These are phyloP conservation scores for Rhabdophis nuchalis DNA, from an alignment of 2,797 vertebrate species.

Conservation along the genomic window DNA sequence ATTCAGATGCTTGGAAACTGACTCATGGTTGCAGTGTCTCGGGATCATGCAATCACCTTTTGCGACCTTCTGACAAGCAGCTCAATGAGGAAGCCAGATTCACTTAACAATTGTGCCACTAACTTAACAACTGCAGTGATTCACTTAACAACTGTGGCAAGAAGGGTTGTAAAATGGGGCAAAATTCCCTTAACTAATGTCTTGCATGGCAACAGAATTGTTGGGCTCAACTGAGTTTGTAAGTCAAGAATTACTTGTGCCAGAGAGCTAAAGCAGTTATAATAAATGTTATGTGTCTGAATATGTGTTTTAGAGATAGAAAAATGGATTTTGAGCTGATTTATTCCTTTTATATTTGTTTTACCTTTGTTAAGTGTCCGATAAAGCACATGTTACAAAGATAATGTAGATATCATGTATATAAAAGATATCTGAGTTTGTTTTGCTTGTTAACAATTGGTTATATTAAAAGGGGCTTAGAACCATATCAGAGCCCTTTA, in stretches of 20 bases:
- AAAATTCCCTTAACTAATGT: not conserved
- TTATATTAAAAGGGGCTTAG: not conserved
- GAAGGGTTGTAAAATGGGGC: not conserved
- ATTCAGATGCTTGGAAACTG: not conserved
- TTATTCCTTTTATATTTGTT: slow-evolving; percentile 16
- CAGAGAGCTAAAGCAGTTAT: slow-evolving; percentile 15
- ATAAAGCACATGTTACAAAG: not conserved
- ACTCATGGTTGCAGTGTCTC: not conserved
- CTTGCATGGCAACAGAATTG: not conserved
- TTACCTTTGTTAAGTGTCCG: not conserved
- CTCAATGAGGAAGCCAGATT: not conserved
- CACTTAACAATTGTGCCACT: too few relatives aligned
- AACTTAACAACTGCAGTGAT: too few relatives aligned
- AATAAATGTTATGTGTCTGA: slow-evolving; percentile 18
- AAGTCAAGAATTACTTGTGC: not conserved
- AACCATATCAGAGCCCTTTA: not conserved
- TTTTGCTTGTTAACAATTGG: not conserved
- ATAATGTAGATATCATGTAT: slow-evolving; percentile 6
- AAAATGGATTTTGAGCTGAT: not conserved
- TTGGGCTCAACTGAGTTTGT: not conserved
- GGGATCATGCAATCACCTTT: not conserved
- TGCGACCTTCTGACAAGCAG: not conserved
- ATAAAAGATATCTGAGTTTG: not conserved
- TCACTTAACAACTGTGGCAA: not conserved
- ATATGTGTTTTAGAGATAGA: not conserved